phyloP scores from a whole-genome alignment of 2,113 vertebrate genomes.

The Chinchilla lanigera region DNA sequence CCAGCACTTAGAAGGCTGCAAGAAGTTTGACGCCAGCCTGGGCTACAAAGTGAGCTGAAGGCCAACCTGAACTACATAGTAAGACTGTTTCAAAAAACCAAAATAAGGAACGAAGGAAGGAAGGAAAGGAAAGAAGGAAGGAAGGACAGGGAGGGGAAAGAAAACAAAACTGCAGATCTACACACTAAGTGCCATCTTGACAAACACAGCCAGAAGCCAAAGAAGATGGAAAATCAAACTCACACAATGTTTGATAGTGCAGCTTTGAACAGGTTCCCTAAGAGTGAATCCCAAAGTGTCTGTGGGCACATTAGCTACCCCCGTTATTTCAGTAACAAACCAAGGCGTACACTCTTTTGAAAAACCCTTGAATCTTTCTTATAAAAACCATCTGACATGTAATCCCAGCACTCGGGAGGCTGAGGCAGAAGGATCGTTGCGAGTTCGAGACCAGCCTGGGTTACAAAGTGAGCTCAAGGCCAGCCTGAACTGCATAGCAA shows the following conservation, averaged over 20 bases:
- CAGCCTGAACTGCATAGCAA: too few species aligned
- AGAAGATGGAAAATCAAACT: neutral
- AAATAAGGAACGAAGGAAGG: neutral
- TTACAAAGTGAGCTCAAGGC: too few species aligned
- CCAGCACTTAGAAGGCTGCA: neutral
- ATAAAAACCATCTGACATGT: neutral
- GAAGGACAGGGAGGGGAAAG: neutral
- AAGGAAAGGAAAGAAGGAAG: neutral
- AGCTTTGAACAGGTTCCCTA: neutral
- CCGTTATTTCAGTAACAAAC: neutral
- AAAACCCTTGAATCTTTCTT: conserved; percentile 28
- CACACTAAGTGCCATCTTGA: neutral
- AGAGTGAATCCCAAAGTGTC: neutral
- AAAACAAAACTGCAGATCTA: neutral
- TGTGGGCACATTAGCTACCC: neutral
- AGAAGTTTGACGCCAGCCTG: neutral
- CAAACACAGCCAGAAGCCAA: neutral
- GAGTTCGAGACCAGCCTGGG: too few species aligned
- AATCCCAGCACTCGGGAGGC: too few species aligned
- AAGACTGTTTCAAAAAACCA: neutral
- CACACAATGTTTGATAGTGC: neutral
- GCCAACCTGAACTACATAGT: neutral
- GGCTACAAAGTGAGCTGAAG: neutral
- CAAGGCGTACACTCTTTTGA: neutral
- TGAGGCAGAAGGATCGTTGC: too few species aligned